Percentiles rank a stretch among this genome's conserved stretches.
Evolutionary conservation across 2,888 invertebrate genomes (phyloP).

Genomic region (Blastobasis adustella): DNA sequence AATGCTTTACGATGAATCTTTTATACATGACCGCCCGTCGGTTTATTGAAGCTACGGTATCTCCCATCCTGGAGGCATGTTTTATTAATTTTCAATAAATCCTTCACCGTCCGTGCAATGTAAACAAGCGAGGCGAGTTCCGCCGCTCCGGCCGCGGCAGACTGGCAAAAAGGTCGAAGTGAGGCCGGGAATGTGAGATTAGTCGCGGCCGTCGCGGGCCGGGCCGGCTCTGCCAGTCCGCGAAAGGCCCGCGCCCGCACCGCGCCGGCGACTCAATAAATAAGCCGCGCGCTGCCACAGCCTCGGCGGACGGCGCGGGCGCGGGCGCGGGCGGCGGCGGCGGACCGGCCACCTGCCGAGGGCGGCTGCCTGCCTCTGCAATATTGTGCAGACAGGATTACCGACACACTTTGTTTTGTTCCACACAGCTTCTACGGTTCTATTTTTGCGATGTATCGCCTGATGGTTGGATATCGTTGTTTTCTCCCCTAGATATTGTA

Average conservation of each 20-base stretch:
- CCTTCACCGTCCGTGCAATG: background rate
- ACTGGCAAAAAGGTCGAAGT: conserved; percentile 50
- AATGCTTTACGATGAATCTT: too few species aligned
- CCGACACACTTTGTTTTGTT: conserved; percentile 6
- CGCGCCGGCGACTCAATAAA: conserved; percentile 32
- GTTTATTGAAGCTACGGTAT: too few species aligned
- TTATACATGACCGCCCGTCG: too few species aligned
- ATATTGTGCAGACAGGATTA: background rate
- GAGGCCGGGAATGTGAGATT: conserved; percentile 39
- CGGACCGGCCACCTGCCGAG: conserved; percentile 22
- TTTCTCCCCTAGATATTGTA: too few species aligned
- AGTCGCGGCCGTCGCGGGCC: conserved; percentile 21
- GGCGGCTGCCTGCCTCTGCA: conserved; percentile 7
- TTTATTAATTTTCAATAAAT: conserved; percentile 7
- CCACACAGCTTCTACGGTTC: background rate
- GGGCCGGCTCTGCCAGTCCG: conserved; percentile 28
- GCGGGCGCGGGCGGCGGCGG: background rate
- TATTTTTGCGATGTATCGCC: background rate
- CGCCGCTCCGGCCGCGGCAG: conserved; percentile 19
- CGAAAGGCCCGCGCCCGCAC: conserved; percentile 21
- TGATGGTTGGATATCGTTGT: background rate
- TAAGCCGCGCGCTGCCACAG: conserved; percentile 33
- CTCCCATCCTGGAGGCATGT: background rate
- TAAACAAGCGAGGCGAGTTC: conserved; percentile 6
- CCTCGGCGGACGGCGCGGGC: conserved; percentile 15